Evolutionary conservation across 2,888 invertebrate genomes (phyloP), one percentile per base, ranked within the genome.

Genomic region (Drosophila trichaetosa): DNA sequence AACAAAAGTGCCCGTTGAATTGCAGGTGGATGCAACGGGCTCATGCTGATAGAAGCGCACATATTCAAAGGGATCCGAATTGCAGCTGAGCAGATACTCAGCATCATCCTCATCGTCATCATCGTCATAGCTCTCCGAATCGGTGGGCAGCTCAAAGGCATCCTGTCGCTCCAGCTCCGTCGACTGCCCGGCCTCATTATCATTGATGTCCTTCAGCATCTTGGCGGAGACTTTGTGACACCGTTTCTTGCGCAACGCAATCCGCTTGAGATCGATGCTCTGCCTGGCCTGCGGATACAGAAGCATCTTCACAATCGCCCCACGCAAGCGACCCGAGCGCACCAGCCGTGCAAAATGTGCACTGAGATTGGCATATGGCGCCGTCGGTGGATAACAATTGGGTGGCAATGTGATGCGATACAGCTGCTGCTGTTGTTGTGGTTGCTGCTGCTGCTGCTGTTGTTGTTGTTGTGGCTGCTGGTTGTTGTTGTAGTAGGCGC

Each of bases 351-450:
- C 95, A 92, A 96, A 97, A 93, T 95, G 96, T 91, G 95, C 96
- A 51, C 96, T 96, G 76, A 97, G 94, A 77, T 95, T 95, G 82
- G 96, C 95, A 93, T 96, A 97, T 33, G 97, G 97, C 58, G 96
- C 95, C 80, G 96, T 95, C 87, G 96, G 94, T 91, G 96, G 96
- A 94, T 96, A 96, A 93, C 95, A 96, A 93, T 95, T 95, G 79
- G 96, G 96, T 77, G 96, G 96, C 89, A 96, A 94, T 63, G 95
- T 95, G 82, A 95, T 73, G 61, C 85, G 83, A 8, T 51, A 52
- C 2, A 64, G 53, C 11, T 62, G 69, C 42, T 59, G 49, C 29
- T 58, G 31, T 4, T 40, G 40, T 1, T 33, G 46, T 18, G 42
- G 46, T 13, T 40, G 54, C 11, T n/a, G n/a, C n/a, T n/a, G n/a